Evolutionary conservation across 1,140 invertebrate species (phyloP).

Genomic region (Cherax destructor): DNA sequence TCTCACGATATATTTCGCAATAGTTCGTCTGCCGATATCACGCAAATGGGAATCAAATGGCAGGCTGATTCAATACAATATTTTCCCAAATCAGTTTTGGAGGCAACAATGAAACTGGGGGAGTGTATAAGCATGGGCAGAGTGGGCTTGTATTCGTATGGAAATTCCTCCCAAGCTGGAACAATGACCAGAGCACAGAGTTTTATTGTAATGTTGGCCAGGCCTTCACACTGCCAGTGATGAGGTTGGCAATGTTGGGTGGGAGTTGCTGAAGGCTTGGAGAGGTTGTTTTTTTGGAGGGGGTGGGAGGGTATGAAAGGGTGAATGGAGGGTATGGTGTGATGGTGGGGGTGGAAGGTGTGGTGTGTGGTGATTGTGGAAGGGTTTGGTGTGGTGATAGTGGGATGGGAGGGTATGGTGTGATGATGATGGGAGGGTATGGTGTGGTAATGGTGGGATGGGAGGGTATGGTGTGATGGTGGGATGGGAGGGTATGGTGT

Average conservation of each 20-base stretch:
- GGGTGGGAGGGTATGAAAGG: not conserved
- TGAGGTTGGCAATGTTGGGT: not conserved
- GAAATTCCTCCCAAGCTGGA: not conserved
- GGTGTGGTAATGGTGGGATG: too few relatives aligned
- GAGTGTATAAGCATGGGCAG: slow-evolving; percentile 18
- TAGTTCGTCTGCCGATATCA: slow-evolving; percentile 8
- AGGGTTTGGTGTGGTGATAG: too few relatives aligned
- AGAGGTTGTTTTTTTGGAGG: too few relatives aligned
- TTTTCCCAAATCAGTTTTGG: slow-evolving; percentile 28
- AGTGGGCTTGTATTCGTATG: slow-evolving; percentile 25
- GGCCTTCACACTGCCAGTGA: not conserved
- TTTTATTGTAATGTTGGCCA: slow-evolving; percentile 14
- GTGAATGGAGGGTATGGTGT: not conserved
- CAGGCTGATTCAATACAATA: slow-evolving; percentile 10
- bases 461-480: too few relatives aligned
- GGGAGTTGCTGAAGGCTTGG: not conserved
- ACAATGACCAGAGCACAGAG: not conserved
- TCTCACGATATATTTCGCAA: not conserved
- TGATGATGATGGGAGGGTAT: too few relatives aligned
- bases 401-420: too few relatives aligned
- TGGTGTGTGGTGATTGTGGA: too few relatives aligned
- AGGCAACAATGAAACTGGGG: not conserved
- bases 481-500: too few relatives aligned
- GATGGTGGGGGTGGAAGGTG: not conserved
- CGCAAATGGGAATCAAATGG: slow-evolving; percentile 12